Evolutionary conservation across 2,888 invertebrate genomes (phyloP), one percentile per base, ranked within the genome.

Genomic region (Malthinus flaveolus): DNA sequence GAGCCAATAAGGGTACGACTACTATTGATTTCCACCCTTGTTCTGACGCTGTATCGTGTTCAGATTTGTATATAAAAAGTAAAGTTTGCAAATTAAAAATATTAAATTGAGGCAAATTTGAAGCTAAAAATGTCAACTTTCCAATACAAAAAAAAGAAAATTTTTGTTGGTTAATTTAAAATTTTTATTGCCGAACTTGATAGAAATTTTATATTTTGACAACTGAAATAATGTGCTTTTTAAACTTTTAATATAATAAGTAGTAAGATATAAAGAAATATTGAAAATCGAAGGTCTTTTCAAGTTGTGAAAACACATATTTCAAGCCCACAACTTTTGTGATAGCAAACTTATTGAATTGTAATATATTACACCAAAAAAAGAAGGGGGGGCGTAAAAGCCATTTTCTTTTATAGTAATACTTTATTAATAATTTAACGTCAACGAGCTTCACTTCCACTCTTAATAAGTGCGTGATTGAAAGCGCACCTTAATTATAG

Each of bases 11-110:
- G 64, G 60, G 64, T 63, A 56, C 66, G 67, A 68, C 68, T 66
- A 64, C 67, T 71, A 71, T 71, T 71, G 71, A 71, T 71, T 71
- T 71, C 69, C 66, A 61, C 64, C 65, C 70, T 66, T 68, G 62
- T 67, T 63, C 67, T 65, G 49, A 46, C 55, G 39, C 56, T 56
- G 56, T 56, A 56, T 39, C 50, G 49, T 56, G 56, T 56, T 42
- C 50, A 50, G 50, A 56, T 56, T 56, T 56, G 44, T 49, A 56
- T 56, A 56, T 54, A 54, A 47, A 54, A 54, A 48, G 52, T 46
- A 36, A 45, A 52, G 36, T 52, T 52, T 52, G 45, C 46, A 45
- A 46, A 52, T 52, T 31, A 52, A 45, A 49, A 36, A 12, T 35
- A 36, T 45, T 33, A 13, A 45, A 36, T 12, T 45, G 35, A 52